A percentile compares a stretch with the other conserved stretches of the same genome.
phyloP scores from a whole-genome alignment of 2,888 invertebrate genomes.

The Lepidocyrtinus sp. region DNA sequence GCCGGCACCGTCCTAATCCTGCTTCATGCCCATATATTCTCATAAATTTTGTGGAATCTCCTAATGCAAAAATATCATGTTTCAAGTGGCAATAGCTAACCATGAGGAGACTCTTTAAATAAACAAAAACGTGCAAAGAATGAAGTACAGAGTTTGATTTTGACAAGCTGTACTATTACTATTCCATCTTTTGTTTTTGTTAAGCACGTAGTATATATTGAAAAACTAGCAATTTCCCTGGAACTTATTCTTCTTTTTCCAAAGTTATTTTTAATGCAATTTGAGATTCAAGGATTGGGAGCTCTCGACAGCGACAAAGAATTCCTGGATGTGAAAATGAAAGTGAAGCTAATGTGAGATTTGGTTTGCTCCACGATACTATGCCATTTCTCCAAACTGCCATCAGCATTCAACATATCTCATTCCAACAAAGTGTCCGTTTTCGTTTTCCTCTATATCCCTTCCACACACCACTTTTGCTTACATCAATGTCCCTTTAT shows the following conservation, averaged over 20 bases:
- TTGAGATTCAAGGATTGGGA: slow-evolving; percentile 32
- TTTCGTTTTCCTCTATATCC: background rate
- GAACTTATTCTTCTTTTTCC: slow-evolving; percentile 1
- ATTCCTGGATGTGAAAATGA: background rate
- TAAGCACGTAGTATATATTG: background rate
- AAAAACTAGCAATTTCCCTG: too few species aligned
- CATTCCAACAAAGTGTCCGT: background rate
- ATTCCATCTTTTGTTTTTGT: background rate
- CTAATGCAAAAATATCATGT: too few species aligned
- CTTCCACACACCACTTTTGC: background rate
- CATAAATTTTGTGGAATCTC: too few species aligned
- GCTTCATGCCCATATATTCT: too few species aligned
- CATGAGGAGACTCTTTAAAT: too few species aligned
- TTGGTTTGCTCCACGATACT: too few species aligned
- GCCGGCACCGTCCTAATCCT: too few species aligned
- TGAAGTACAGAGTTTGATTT: background rate
- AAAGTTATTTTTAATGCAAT: slow-evolving; percentile 36
- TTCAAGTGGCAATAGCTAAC: too few species aligned
- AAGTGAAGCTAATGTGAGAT: background rate
- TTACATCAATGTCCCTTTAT: background rate
- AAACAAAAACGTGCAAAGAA: background rate
- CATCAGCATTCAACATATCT: slow-evolving; percentile 7
- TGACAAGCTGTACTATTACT: background rate
- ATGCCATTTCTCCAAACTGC: slow-evolving; percentile 3
- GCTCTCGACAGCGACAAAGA: background rate